Percentiles rank a stretch among this genome's conserved stretches.
These are phyloP conservation scores for Dicrostonyx torquatus DNA, from an alignment of 2,797 vertebrate species.

Conservation along the genomic window DNA sequence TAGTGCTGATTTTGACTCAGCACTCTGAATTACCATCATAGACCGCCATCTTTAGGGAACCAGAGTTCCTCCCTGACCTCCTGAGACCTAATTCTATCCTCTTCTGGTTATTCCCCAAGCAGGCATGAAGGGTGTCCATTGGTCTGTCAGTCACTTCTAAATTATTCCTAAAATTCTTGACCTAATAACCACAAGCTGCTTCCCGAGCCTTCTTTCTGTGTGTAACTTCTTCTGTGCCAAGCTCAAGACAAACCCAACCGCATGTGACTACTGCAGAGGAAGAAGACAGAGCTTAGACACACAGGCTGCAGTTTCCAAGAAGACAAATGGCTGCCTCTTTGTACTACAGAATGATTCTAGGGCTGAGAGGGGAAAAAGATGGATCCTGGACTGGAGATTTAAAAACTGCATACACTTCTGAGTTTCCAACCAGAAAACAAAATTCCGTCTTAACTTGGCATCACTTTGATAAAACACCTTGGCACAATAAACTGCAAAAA, in stretches of 20 bases:
- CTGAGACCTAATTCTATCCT: background rate
- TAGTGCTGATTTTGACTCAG: background rate
- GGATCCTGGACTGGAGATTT: background rate
- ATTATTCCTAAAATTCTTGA: slow-evolving; percentile 43
- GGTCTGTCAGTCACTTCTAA: background rate
- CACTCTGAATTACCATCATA: background rate
- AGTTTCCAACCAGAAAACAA: background rate
- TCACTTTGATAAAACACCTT: background rate
- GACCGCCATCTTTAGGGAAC: background rate
- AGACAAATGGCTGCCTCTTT: background rate
- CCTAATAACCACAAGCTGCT: background rate
- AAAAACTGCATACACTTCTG: background rate
- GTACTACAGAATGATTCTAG: background rate
- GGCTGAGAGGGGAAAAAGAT: background rate
- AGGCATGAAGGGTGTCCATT: background rate
- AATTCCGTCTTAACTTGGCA: background rate
- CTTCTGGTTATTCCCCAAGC: background rate
- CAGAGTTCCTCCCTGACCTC: background rate
- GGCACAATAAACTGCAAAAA: background rate
- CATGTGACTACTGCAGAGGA: background rate
- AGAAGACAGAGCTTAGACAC: slow-evolving; percentile 19
- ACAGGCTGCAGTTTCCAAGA: background rate
- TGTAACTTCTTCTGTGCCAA: background rate
- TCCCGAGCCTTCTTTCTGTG: background rate
- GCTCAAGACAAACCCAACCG: background rate